These are phyloP conservation scores for Dryomyza anilis DNA, from an alignment of 2,888 invertebrate species.

Conservation along the genomic window DNA sequence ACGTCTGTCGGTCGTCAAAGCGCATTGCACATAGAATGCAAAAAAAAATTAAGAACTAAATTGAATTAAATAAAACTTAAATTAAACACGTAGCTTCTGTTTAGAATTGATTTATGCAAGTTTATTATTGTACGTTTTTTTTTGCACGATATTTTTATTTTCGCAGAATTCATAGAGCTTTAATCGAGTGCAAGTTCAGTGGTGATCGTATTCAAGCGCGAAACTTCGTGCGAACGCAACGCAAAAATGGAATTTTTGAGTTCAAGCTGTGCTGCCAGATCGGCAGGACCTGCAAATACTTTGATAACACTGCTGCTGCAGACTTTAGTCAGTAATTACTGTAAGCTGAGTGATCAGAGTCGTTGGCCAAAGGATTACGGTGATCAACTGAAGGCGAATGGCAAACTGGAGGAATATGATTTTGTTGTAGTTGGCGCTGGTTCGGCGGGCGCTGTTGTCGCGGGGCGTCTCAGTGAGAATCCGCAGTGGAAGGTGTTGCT, in stretches of 20 bases:
- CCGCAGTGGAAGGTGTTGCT: slow-evolving; percentile 76
- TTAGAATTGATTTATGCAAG: no score
- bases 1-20: no score
- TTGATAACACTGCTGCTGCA: slow-evolving; percentile 67
- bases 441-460: slow-evolving; percentile 68
- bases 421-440: slow-evolving; percentile 69
- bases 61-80: no score
- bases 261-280: slow-evolving; percentile 54
- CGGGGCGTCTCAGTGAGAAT: slow-evolving; percentile 74
- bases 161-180: no score
- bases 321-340: slow-evolving; percentile 67
- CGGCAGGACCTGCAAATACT: slow-evolving; percentile 60
- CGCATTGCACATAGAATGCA: no score
- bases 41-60: no score
- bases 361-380: slow-evolving; percentile 66
- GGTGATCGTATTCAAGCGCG: background rate
- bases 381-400: slow-evolving; percentile 40
- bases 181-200: background rate
- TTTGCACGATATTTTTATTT: no score
- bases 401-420: slow-evolving; percentile 60
- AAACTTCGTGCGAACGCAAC: background rate
- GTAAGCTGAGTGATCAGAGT: slow-evolving; percentile 64
- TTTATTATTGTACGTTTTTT: no score
- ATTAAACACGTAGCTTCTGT: no score
- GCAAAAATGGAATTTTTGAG: slow-evolving; percentile 54